Evolutionary conservation across 2,797 vertebrate genomes (phyloP).

Genomic region (Alcedo atthis): DNA sequence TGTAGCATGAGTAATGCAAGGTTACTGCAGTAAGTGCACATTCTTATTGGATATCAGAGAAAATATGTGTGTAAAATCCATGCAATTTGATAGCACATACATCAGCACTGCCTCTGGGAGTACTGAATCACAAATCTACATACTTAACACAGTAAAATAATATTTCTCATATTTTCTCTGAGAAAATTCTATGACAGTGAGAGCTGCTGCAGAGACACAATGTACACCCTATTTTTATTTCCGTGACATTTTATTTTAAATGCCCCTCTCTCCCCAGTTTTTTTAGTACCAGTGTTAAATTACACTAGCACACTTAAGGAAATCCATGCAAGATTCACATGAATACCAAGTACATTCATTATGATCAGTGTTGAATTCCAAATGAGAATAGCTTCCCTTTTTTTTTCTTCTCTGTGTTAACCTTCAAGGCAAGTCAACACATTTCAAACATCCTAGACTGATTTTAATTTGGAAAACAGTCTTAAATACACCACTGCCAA

Average conservation of each 20-base stretch:
- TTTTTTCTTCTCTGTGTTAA: neutral
- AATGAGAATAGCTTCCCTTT: conserved; percentile 49
- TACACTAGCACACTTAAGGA: conserved; percentile 36
- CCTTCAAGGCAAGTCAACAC: conserved; percentile 67
- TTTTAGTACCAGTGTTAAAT: conserved; percentile 47
- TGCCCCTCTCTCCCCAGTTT: conserved; percentile 1
- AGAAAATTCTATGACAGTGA: conserved; percentile 23
- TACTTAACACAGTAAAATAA: conserved; percentile 47
- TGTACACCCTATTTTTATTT: neutral
- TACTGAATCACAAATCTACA: conserved; percentile 34
- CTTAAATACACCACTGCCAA: conserved; percentile 63
- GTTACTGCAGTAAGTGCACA: conserved; percentile 56
- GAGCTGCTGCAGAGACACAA: neutral
- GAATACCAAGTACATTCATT: conserved; percentile 53
- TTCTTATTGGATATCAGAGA: conserved; percentile 46
- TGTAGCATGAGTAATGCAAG: conserved; percentile 50
- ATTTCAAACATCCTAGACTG: conserved; percentile 61
- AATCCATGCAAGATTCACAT: conserved; percentile 46
- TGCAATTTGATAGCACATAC: conserved; percentile 44
- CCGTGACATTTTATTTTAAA: conserved; percentile 31
- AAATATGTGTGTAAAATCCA: conserved; percentile 61
- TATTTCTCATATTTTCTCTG: conserved; percentile 33
- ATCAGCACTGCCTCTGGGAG: conserved; percentile 33
- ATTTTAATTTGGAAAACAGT: conserved; percentile 72
- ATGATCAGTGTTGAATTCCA: conserved; percentile 59